Percentiles rank a stretch among this genome's conserved stretches.
Evolutionary conservation across 92 coral and sea anemone genomes (phyloP).

Genomic region (Phenganax marumi): DNA sequence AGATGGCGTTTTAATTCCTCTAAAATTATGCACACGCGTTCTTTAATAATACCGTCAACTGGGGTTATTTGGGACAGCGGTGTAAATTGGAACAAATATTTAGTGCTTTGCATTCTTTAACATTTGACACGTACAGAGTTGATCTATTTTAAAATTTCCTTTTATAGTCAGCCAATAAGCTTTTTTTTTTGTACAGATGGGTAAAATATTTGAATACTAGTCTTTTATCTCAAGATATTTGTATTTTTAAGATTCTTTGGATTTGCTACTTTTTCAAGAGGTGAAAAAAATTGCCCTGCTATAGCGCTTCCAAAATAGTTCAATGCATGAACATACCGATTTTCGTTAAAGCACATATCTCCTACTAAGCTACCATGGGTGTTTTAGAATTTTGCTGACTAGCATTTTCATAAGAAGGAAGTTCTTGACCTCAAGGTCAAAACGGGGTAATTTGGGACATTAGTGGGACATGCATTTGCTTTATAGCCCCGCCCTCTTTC

Average conservation of each 20-base stretch:
- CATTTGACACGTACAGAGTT: not conserved
- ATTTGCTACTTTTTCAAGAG: not conserved
- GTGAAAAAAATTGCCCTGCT: constrained; percentile 1
- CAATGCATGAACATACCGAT: not conserved
- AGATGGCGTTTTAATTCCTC: constrained; percentile 32
- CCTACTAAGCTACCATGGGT: not conserved
- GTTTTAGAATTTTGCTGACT: not conserved
- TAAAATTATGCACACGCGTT: constrained; percentile 16
- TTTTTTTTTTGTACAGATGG: not conserved
- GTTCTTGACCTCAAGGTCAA: not conserved
- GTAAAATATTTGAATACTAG: not conserved
- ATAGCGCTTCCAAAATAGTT: not conserved
- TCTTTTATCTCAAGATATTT: constrained; percentile 3
- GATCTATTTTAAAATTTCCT: not conserved
- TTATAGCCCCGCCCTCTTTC: not conserved
- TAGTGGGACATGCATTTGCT: not conserved
- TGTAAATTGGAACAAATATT: constrained; percentile 24
- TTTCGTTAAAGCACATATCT: not conserved
- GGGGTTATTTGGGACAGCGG: constrained; percentile 38
- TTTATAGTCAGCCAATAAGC: not conserved
- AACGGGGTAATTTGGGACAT: constrained; percentile 8
- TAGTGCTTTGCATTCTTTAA: not conserved
- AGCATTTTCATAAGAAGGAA: not conserved
- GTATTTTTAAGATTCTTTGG: not conserved
- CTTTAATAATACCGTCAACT: constrained; percentile 35